phyloP scores from a whole-genome alignment of 2,113 vertebrate species.

The Nothobranchius kuhntae region DNA sequence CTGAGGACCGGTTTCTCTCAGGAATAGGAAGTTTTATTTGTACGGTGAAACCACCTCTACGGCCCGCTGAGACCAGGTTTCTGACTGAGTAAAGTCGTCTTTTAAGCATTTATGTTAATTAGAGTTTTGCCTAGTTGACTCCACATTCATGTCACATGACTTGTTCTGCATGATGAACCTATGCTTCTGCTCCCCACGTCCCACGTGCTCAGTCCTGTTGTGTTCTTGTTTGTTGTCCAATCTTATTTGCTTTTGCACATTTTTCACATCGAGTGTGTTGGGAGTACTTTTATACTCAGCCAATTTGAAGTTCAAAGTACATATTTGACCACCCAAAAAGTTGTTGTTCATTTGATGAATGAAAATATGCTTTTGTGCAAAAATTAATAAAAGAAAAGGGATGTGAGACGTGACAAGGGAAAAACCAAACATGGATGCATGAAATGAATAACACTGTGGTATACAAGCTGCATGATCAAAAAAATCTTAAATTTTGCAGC shows the following conservation, averaged over 20 bases:
- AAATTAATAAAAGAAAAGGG: too few species aligned
- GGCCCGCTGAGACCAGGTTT: slow-evolving; percentile 2
- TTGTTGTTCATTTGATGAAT: too few species aligned
- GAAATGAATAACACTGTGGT: slow-evolving; percentile 6
- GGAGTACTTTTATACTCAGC: too few species aligned
- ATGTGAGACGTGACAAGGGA: too few species aligned
- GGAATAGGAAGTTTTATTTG: slow-evolving; percentile 58
- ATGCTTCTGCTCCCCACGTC: neutral
- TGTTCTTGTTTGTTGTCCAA: too few species aligned
- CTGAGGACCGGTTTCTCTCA: slow-evolving; percentile 66
- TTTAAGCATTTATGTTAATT: slow-evolving; percentile 5
- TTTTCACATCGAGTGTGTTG: too few species aligned
- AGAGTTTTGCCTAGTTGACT: too few species aligned
- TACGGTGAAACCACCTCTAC: slow-evolving; percentile 32
- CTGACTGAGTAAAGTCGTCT: slow-evolving; percentile 12
- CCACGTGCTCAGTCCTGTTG: too few species aligned
- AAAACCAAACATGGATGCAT: neutral
- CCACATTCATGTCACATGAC: slow-evolving; percentile 10
- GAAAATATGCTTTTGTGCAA: too few species aligned
- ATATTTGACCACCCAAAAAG: too few species aligned
- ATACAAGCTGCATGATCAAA: slow-evolving; percentile 19
- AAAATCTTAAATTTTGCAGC: slow-evolving; percentile 27
- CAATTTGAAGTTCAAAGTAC: too few species aligned
- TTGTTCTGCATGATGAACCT: neutral
- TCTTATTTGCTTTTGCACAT: too few species aligned